Conservation (phyloP, 2,888 invertebrate genomes). For the Napeogenes sylphis region DNA sequence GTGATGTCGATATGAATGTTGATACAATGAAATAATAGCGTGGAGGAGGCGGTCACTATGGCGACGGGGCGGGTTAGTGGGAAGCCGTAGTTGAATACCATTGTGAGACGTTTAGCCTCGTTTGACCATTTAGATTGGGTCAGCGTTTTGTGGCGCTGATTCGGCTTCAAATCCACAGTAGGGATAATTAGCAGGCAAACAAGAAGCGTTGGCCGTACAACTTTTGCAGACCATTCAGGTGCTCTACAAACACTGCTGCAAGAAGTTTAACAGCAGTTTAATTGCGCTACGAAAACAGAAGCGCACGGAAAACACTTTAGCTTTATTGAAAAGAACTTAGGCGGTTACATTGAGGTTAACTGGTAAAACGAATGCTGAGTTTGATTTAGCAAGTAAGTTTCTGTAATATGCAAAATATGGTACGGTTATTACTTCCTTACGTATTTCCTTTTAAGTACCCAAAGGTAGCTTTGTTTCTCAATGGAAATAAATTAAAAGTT, state of each 20-base stretch:
- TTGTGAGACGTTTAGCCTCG: conserved; percentile 63
- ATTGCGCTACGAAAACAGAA: conserved; percentile 74
- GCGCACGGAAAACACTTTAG: conserved; percentile 71
- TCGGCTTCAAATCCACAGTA: conserved; percentile 44
- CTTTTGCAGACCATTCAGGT: conserved; percentile 72
- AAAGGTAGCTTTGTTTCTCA: no score
- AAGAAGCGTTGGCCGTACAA: conserved; percentile 64
- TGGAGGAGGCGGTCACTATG: conserved; percentile 66
- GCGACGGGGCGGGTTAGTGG: conserved; percentile 55
- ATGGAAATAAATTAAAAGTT: not conserved
- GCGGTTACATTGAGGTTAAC: conserved; percentile 45
- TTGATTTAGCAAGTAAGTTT: conserved; percentile 52
- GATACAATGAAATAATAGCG: conserved; percentile 72
- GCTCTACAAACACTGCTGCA: conserved; percentile 73
- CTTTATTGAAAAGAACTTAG: conserved; percentile 68
- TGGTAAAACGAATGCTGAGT: conserved; percentile 35
- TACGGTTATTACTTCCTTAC: conserved; percentile 10
- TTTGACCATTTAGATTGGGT: conserved; percentile 68
- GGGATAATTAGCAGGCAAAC: conserved; percentile 77
- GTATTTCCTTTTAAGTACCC: conserved; percentile 9
- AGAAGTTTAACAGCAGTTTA: conserved; percentile 77
- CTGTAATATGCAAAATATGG: conserved; percentile 37
- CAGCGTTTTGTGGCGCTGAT: conserved; percentile 67
- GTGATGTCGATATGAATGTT: conserved; percentile 72
- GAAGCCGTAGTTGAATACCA: conserved; percentile 61